Conservation (phyloP, 2,888 invertebrate genomes). For the Zygothrica quintamaculata region DNA sequence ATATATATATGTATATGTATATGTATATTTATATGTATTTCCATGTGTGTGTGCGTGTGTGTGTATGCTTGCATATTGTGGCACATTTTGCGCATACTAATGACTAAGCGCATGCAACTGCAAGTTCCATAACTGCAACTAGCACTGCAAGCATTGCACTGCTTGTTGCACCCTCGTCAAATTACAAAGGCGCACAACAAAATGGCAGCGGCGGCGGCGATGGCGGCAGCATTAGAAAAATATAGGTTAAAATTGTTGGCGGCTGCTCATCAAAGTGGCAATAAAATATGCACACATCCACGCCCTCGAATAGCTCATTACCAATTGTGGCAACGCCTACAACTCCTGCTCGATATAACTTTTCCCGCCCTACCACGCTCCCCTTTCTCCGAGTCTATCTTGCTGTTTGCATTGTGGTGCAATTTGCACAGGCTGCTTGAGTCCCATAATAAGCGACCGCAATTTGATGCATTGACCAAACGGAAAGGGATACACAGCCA, state of each 20-base stretch:
- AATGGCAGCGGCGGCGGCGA: conserved; percentile 25
- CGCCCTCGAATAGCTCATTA: conserved; percentile 62
- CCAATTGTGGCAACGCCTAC: conserved; percentile 6
- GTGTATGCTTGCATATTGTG: too few relatives aligned
- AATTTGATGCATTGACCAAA: conserved; percentile 21
- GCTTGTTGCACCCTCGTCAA: conserved; percentile 26
- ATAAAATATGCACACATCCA: conserved; percentile 68
- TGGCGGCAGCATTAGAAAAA: conserved; percentile 35
- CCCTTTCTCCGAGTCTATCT: too few relatives aligned
- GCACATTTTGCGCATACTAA: conserved; percentile 43
- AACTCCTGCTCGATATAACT: background rate
- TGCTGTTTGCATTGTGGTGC: conserved; percentile 5
- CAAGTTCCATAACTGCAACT: conserved; percentile 36
- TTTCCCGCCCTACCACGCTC: background rate
- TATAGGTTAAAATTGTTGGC: conserved; percentile 46
- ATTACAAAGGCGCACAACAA: conserved; percentile 50
- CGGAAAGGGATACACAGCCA: background rate
- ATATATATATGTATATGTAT: conserved; percentile 7
- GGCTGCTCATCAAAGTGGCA: conserved; percentile 73
- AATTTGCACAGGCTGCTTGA: conserved; percentile 21
- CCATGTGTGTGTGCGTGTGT: too few relatives aligned
- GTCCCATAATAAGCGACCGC: conserved; percentile 40
- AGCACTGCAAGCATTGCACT: conserved; percentile 24
- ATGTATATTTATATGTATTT: background rate
- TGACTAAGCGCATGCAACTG: conserved; percentile 53